Evolutionary conservation across 2,113 vertebrate species (phyloP).

Genomic region (Chlamydotis undulata): DNA sequence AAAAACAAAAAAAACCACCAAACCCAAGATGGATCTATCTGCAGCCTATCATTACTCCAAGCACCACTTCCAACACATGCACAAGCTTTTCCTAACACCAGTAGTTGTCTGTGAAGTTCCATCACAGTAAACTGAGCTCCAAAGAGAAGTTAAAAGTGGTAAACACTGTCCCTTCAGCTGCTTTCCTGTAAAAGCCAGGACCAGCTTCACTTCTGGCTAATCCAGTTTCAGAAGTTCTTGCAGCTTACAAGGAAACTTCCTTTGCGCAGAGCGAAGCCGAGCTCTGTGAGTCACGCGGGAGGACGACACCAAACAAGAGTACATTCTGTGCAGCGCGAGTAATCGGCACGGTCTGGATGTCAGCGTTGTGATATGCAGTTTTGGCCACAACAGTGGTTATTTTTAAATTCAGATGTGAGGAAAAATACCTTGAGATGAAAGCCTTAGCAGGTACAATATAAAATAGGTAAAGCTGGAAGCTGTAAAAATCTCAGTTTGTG

Average conservation of each 20-base stretch:
- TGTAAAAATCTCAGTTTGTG: background rate
- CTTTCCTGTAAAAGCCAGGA: background rate
- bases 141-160: background rate
- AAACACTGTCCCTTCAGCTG: background rate
- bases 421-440: background rate
- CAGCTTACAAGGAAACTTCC: background rate
- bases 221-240: background rate
- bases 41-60: background rate
- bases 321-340: background rate
- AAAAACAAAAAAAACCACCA: background rate
- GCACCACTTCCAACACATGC: background rate
- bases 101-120: background rate
- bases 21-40: background rate
- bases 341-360: background rate
- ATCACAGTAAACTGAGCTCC: background rate
- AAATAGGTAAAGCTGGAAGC: background rate
- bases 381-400: background rate
- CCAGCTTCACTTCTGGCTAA: background rate
- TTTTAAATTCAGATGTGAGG: background rate
- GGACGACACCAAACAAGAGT: background rate
- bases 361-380: accelerated
- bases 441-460: background rate
- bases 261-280: background rate
- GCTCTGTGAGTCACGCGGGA: background rate
- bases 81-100: background rate